These are phyloP conservation scores for Falcunculus frontatus DNA, from an alignment of 2,113 vertebrate genomes.

Conservation along the genomic window DNA sequence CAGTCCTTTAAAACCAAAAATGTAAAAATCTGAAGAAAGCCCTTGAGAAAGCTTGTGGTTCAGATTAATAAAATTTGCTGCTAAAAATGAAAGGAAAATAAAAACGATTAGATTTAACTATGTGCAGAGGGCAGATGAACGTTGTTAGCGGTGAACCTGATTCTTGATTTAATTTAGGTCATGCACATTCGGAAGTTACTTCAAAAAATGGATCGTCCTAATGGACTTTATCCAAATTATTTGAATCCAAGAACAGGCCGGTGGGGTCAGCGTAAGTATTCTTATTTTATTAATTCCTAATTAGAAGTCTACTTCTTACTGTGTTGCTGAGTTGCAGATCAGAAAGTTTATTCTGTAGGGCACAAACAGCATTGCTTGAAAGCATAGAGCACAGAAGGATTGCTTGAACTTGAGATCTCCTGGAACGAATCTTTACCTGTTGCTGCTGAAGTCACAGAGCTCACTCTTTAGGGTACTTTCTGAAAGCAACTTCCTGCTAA, in stretches of 20 bases:
- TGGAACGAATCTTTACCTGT: not conserved
- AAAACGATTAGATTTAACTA: not conserved
- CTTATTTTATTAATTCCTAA: not conserved
- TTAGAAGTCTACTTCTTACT: not conserved
- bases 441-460: not conserved
- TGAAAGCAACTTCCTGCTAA: not conserved
- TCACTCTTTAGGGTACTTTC: not conserved
- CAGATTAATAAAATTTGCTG: not conserved
- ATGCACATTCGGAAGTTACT: constrained; percentile 97
- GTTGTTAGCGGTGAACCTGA: not conserved
- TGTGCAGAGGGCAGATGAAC: not conserved
- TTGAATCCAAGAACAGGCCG: constrained; percentile 96
- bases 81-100: not conserved
- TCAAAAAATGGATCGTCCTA: constrained; percentile 98
- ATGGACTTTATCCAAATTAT: constrained; percentile 98
- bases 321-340: not conserved
- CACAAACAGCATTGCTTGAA: not conserved
- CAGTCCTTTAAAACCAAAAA: not conserved
- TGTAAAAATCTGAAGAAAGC: not conserved
- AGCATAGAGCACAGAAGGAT: not conserved
- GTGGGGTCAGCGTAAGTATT: constrained; percentile 97
- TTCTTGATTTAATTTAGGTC: constrained; percentile 79
- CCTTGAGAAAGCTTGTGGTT: not conserved
- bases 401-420: not conserved
- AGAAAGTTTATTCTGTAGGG: not conserved